Evolutionary conservation across 2,113 vertebrate genomes (phyloP).

Genomic region (Promerops cafer): DNA sequence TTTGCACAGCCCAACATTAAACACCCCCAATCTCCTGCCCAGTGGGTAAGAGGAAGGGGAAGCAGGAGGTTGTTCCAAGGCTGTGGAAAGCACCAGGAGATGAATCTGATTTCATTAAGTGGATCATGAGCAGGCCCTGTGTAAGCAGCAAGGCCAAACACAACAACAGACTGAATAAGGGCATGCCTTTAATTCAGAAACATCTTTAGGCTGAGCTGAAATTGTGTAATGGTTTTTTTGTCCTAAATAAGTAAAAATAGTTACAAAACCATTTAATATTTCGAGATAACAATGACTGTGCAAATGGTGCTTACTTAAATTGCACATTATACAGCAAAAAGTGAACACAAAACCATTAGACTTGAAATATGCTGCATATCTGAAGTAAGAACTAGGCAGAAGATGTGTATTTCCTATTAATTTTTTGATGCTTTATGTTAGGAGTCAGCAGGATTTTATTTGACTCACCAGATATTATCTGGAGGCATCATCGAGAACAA

Average conservation of each 20-base stretch:
- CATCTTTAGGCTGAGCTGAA: background rate
- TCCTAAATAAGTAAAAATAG: background rate
- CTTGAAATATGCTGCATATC: background rate
- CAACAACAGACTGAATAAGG: background rate
- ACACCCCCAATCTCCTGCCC: background rate
- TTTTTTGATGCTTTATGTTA: background rate
- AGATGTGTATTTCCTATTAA: background rate
- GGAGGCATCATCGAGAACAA: background rate
- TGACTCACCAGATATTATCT: background rate
- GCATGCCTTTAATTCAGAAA: background rate
- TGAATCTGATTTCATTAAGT: background rate
- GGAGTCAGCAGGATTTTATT: background rate
- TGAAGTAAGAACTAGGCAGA: background rate
- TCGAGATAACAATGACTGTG: background rate
- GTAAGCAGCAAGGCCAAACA: background rate
- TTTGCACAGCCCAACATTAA: background rate
- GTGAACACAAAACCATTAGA: background rate
- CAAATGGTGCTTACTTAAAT: background rate
- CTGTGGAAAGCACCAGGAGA: background rate
- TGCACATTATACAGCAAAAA: background rate
- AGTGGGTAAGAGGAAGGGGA: background rate
- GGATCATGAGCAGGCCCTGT: background rate
- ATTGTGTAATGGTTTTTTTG: background rate
- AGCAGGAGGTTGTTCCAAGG: background rate
- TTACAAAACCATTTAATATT: background rate